Percentiles rank a stretch among this genome's conserved stretches.
Evolutionary conservation across 2,113 vertebrate genomes (phyloP).

Genomic region (Hiodon tergisus): DNA sequence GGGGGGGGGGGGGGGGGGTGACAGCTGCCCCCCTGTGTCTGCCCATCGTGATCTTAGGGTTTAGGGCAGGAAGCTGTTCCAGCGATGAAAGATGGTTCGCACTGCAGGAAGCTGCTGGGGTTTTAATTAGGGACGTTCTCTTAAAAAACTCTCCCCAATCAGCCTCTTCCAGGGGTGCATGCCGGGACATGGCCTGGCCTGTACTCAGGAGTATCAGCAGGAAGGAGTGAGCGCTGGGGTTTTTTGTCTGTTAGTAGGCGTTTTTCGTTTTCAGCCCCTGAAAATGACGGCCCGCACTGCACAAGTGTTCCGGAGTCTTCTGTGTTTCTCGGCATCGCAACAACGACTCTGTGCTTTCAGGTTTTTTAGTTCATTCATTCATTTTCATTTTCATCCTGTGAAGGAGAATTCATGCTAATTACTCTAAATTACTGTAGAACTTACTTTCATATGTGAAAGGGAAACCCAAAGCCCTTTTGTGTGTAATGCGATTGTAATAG

Average conservation of each 20-base stretch:
- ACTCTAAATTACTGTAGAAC: constrained; percentile 23
- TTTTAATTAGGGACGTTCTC: constrained; percentile 21
- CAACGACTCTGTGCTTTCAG: neutral
- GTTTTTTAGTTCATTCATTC: constrained; percentile 1
- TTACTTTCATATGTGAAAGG: constrained; percentile 3
- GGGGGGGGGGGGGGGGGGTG: too few relatives aligned
- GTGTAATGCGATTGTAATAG: constrained; percentile 62
- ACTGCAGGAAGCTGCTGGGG: constrained; percentile 14
- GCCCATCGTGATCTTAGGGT: neutral
- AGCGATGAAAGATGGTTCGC: constrained; percentile 18
- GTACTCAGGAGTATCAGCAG: too few relatives aligned
- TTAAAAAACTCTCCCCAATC: neutral
- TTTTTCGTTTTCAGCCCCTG: neutral
- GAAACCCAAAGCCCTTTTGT: constrained; percentile 32
- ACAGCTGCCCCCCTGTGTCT: neutral
- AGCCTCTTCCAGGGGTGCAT: too few relatives aligned
- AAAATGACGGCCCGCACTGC: neutral
- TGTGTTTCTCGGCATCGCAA: neutral
- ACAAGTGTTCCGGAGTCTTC: neutral
- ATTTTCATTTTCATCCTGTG: constrained; percentile 14
- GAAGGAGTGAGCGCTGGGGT: neutral
- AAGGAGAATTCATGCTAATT: constrained; percentile 39
- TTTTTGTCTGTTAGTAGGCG: neutral
- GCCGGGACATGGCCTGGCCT: too few relatives aligned
- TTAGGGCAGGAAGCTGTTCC: constrained; percentile 10